A percentile compares a stretch with the other conserved stretches of the same genome.
These are phyloP conservation scores for Rhynchotus rufescens DNA, from an alignment of 2,797 vertebrate genomes.

Conservation along the genomic window DNA sequence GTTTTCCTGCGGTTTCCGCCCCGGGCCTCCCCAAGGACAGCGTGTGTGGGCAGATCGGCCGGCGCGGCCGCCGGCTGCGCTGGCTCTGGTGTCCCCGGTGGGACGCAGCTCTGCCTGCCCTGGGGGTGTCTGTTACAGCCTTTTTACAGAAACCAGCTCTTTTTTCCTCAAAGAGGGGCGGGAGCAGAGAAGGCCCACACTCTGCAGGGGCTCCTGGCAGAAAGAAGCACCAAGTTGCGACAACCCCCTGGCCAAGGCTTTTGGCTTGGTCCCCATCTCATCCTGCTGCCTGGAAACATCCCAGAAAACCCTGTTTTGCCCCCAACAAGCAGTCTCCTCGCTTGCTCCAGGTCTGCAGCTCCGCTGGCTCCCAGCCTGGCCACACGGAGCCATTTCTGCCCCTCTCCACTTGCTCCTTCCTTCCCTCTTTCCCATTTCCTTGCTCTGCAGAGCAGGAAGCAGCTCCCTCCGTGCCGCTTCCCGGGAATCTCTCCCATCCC, in stretches of 20 bases:
- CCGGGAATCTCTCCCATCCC: background rate
- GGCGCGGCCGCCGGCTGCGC: background rate
- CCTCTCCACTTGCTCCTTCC: background rate
- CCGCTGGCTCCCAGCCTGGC: fast-evolving
- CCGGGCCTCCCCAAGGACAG: background rate
- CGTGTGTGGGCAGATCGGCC: background rate
- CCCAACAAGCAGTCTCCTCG: fast-evolving
- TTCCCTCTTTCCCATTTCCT: too few relatives aligned
- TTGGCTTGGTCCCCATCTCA: background rate
- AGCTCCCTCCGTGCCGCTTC: conserved; percentile 16
- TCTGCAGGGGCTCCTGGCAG: fast-evolving
- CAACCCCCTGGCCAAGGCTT: fast-evolving
- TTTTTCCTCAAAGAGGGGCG: background rate
- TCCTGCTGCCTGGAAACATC: fast-evolving
- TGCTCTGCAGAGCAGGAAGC: background rate
- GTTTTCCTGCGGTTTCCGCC: background rate
- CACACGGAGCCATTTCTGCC: fast-evolving
- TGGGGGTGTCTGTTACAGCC: fast-evolving
- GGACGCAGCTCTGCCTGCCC: background rate
- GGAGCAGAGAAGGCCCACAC: fast-evolving
- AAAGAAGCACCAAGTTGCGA: background rate
- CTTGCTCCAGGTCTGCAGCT: background rate
- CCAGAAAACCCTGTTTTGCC: background rate
- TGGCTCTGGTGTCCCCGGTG: fast-evolving
- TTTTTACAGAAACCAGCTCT: fast-evolving